Evolutionary conservation across 2,113 vertebrate species (phyloP), one percentile per base, ranked within the genome.

Genomic region (Stigmatopora nigra): DNA sequence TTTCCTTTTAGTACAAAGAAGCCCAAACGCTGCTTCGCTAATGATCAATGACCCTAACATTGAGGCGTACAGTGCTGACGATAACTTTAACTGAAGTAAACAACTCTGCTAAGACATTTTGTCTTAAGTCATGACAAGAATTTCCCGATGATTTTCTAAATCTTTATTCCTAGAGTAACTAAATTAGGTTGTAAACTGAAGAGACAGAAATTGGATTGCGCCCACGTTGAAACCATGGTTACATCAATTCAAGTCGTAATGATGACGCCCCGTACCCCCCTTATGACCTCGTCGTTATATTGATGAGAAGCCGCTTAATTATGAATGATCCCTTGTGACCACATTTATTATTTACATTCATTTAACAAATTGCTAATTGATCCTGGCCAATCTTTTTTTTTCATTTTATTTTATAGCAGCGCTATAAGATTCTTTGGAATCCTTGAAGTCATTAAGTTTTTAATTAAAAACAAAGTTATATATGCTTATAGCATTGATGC

Each of bases 1-100:
- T 68, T 45, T 63, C 52, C 64, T 19, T 16, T 68, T 22, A 63
- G 63, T 56, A 69, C 69, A 64, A 63, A 57, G 4, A n/a, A n/a
- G n/a, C n/a, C 49, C n/a, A 36, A 63, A 49, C 17, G 44, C 45
- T 66, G 58, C 19, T 31, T 49, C 52, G 20, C 25, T 20, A 15
- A 61, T 45, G 16, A 1, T 49, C 4, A 56, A 41, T 49, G 48
- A 66, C 57, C n/a, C 20, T 1, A 10, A 53, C n/a, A 5, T 2
- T 8, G 19, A 52, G 9, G 7, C n/a, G 4, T 19, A 12, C 12
- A n/a, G 48, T 5, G 16, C 48, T 10, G 5, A 41, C 38, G 5
- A 41, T 41, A 41, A 7, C 38, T 41, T 41, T 10, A 41, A 41
- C 38, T 41, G 5, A 41, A 41, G 1, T 7, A 41, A 41, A 41